phyloP scores from a whole-genome alignment of 1,140 invertebrate genomes.

The Apis cerana region DNA sequence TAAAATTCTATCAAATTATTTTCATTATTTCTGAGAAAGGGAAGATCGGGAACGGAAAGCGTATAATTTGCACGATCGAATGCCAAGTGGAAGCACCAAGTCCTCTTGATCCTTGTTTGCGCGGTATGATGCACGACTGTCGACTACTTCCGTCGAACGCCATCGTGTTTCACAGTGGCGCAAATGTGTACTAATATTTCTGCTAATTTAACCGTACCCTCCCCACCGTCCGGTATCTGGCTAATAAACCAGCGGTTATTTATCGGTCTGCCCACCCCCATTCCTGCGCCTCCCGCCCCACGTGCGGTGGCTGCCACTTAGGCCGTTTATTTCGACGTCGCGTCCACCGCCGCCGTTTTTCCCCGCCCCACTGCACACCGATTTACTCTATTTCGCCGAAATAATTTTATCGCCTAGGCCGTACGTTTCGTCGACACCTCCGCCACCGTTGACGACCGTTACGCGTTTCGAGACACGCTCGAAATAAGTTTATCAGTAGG shows the following conservation, averaged over 20 bases:
- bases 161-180: constrained; percentile 36
- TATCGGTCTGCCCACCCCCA: constrained; percentile 69
- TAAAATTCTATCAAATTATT: too few species aligned
- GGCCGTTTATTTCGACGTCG: constrained; percentile 76
- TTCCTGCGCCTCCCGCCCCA: constrained; percentile 44
- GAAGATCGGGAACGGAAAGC: too few species aligned
- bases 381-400: constrained; percentile 63
- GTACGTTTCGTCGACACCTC: constrained; percentile 60
- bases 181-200: constrained; percentile 79
- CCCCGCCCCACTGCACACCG: constrained; percentile 20
- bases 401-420: constrained; percentile 60
- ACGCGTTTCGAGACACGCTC: not conserved
- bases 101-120: not conserved
- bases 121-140: constrained; percentile 2
- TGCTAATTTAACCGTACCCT: constrained; percentile 78
- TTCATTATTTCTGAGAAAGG: too few species aligned
- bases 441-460: constrained; percentile 10
- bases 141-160: constrained; percentile 43
- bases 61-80: too few species aligned
- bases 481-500: constrained; percentile 55
- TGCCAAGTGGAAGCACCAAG: not conserved
- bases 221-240: constrained; percentile 61
- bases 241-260: constrained; percentile 82
- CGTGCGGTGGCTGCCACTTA: constrained; percentile 69
- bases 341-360: constrained; percentile 51